phyloP scores from a whole-genome alignment of 1,140 invertebrate species.

The Camponotus floridanus region DNA sequence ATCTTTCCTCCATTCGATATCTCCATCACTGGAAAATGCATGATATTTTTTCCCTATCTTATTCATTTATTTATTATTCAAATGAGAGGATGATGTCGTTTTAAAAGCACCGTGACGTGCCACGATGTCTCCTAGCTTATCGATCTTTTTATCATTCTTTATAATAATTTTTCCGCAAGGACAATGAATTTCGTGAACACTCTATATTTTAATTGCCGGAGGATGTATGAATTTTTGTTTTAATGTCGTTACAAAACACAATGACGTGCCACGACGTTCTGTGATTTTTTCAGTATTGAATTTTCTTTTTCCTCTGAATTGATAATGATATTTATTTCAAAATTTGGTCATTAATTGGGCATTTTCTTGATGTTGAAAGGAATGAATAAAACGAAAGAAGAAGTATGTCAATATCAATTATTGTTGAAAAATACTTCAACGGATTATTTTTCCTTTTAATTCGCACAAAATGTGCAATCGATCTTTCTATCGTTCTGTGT shows the following conservation, averaged over 20 bases:
- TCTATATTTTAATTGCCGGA: neutral
- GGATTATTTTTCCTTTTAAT: neutral
- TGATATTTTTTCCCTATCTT: constrained; percentile 8
- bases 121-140: constrained; percentile 24
- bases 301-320: neutral
- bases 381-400: neutral
- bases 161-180: neutral
- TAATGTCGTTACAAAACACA: constrained; percentile 40
- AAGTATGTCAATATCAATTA: neutral
- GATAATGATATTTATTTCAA: neutral
- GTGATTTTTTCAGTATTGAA: constrained; percentile 5
- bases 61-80: neutral
- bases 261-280: constrained; percentile 53
- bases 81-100: neutral
- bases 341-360: neutral
- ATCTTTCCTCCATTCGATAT: constrained; percentile 14
- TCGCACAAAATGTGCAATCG: constrained; percentile 11
- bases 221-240: constrained; percentile 38
- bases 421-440: neutral
- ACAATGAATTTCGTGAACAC: constrained; percentile 1
- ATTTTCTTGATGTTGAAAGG: neutral
- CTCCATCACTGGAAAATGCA: neutral
- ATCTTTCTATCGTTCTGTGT: neutral
- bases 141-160: constrained; percentile 9
- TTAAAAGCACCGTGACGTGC: constrained; percentile 41